Conservation (phyloP, 2,113 vertebrate species). For the Daboia siamensis region DNA sequence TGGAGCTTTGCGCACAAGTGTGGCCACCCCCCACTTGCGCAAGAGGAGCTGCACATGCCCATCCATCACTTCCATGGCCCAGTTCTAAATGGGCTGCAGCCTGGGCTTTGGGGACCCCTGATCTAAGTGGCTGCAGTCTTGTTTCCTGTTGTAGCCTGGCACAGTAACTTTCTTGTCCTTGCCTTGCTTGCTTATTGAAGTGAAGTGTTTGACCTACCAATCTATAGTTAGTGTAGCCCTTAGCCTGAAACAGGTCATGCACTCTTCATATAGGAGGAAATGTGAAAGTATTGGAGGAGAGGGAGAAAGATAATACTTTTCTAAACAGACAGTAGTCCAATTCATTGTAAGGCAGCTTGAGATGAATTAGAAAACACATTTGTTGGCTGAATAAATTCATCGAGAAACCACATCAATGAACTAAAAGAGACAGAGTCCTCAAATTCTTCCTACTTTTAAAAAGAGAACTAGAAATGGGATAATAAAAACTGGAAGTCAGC, state of each 20-base stretch:
- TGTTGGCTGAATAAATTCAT: background rate
- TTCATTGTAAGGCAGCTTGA: background rate
- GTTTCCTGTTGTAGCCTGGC: background rate
- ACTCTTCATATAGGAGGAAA: background rate
- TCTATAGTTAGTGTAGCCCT: background rate
- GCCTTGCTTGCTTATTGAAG: background rate
- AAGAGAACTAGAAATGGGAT: background rate
- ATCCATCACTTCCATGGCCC: background rate
- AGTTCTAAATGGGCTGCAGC: background rate
- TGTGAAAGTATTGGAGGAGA: background rate
- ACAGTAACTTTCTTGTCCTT: background rate
- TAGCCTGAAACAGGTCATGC: background rate
- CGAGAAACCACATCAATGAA: background rate
- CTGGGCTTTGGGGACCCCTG: background rate
- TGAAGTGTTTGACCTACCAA: background rate
- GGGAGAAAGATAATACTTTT: background rate
- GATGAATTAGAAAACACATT: background rate
- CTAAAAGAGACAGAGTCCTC: background rate
- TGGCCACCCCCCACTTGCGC: background rate
- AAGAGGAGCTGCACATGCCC: background rate
- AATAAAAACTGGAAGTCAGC: background rate
- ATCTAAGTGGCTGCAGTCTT: background rate
- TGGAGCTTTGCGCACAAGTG: background rate
- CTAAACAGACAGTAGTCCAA: background rate
- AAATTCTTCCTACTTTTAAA: background rate